These are phyloP conservation scores for Heliopora coerulea DNA, from an alignment of 92 coral and sea anemone genomes.

Conservation along the genomic window DNA sequence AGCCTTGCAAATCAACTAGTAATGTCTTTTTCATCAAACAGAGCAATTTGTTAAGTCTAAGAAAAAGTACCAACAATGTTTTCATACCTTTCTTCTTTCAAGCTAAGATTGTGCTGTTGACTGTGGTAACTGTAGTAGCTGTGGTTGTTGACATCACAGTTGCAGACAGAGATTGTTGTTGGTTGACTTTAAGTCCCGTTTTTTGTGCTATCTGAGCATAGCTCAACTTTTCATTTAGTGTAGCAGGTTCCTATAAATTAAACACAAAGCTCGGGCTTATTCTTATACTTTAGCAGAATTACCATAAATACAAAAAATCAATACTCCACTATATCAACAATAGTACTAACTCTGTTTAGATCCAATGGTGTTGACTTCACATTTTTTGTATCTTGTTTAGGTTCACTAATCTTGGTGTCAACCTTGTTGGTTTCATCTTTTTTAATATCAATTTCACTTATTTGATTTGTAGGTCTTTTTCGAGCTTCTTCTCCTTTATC, in stretches of 20 bases:
- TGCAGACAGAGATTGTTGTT: neutral
- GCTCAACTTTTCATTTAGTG: constrained; percentile 66
- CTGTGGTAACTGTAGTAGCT: constrained; percentile 25
- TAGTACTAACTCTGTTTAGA: constrained; percentile 22
- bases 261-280: too few relatives aligned
- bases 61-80: neutral
- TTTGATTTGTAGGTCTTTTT: constrained; percentile 21
- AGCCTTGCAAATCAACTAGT: too few relatives aligned
- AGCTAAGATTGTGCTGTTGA: neutral
- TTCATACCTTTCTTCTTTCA: neutral
- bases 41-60: too few relatives aligned
- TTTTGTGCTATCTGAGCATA: constrained; percentile 97
- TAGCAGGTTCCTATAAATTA: constrained; percentile 21
- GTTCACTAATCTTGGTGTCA: constrained; percentile 5
- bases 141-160: constrained; percentile 12
- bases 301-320: too few relatives aligned
- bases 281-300: too few relatives aligned
- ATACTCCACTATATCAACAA: too few relatives aligned
- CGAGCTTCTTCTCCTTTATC: constrained; percentile 12
- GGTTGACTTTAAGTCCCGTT: constrained; percentile 18
- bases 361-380: constrained; percentile 22
- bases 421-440: constrained; percentile 14
- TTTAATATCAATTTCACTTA: constrained; percentile 7
- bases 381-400: constrained; percentile 4
- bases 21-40: too few relatives aligned